Base-by-base conservation (phyloP, 2,797 vertebrate genomes). In the Vespertilio murinus region DNA sequence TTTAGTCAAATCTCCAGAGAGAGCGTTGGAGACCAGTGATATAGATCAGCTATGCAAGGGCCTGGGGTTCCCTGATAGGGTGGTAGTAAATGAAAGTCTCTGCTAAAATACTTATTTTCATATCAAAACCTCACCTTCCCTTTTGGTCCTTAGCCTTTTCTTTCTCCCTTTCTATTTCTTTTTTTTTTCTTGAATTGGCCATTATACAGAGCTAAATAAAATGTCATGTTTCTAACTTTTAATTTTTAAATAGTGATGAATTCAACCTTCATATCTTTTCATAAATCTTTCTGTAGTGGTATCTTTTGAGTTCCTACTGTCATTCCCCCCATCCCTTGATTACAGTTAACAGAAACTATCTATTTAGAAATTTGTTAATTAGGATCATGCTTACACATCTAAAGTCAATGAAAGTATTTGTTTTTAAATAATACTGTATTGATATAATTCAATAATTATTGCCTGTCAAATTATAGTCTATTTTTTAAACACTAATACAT, bases 121-220 rank as follows among this genome's bases (percentile, higher is more conserved):
- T 71, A 35, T 83, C 45, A 73, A n/a, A 91, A 65, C 25, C 82
- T 90, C 10, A 70, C 14, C 59, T 47, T 64, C 65, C 25, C 69
- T 4, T 38, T n/a, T 86, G 69, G 49, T 71, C 40, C 28, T 54
- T 69, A 38, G 20, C 67, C 35, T 79, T 73, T 6, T 56, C n/a
- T 74, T 56, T 65, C 17, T 22, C 35, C 5, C 14, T 61, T 59
- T 93, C n/a, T 71, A 30, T 85, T 90, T 75, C 23, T 54, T 88
- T 10, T 88, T 33, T 75, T n/a, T n/a, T 47, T 88, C 56, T 91
- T 78, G 54, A 87, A 93, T 52, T 88, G 47, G 10, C 20, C 11
- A 59, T 77, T 49, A 67, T 33, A 49, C 12, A 91, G 54, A 83
- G 17, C 80, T 80, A 71, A 91, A 83, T 77, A 87, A 79, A 85